These are phyloP conservation scores for Oreochromis spilurus DNA, from an alignment of 2,113 vertebrate genomes.

Conservation along the genomic window DNA sequence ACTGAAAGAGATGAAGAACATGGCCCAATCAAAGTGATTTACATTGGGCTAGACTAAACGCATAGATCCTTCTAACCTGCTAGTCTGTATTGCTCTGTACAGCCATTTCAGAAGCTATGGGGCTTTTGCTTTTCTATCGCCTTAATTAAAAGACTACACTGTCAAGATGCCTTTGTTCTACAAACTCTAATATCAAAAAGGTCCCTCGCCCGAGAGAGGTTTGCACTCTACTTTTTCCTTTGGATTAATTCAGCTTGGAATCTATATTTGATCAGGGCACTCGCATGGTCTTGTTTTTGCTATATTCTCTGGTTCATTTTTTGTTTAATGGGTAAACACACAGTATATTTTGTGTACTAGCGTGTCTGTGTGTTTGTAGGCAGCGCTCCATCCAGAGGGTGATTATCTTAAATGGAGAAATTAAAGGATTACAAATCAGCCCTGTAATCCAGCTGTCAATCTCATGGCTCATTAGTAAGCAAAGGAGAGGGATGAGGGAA, in stretches of 20 bases:
- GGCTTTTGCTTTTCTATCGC: conserved; percentile 38
- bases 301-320: conserved; percentile 16
- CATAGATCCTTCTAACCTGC: conserved; percentile 43
- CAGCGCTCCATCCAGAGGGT: conserved; percentile 51
- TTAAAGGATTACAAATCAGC: conserved; percentile 73
- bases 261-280: conserved; percentile 33
- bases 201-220: conserved; percentile 24
- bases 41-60: conserved; percentile 20
- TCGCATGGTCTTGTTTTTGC: background rate
- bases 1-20: conserved; percentile 52
- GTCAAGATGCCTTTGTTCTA: conserved; percentile 55
- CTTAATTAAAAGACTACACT: conserved; percentile 59
- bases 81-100: conserved; percentile 9
- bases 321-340: background rate
- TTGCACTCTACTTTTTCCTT: conserved; percentile 28
- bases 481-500: conserved; percentile 31
- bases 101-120: conserved; percentile 36
- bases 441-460: conserved; percentile 75
- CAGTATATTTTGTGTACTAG: background rate
- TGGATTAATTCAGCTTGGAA: conserved; percentile 40
- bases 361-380: background rate
- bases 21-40: conserved; percentile 60
- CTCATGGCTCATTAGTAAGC: conserved; percentile 68
- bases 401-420: conserved; percentile 72
- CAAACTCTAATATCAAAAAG: conserved; percentile 52